Evolutionary conservation across 1,140 invertebrate species (phyloP), one percentile per base, ranked within the genome.

Genomic region (Octopus bimaculoides): DNA sequence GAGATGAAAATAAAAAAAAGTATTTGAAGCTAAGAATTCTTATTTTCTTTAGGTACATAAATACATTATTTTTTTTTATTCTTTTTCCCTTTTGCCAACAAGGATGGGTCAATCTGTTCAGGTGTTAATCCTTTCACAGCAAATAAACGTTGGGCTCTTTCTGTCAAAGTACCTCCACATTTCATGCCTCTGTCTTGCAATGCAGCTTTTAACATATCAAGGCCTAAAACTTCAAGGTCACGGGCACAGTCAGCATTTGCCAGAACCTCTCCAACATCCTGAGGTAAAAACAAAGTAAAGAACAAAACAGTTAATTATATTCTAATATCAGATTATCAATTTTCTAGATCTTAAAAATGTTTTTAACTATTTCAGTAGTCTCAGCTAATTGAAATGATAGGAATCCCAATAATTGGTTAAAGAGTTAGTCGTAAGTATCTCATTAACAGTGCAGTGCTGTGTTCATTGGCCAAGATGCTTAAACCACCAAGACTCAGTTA

Each of bases 121-220:
- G 77, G 77, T 1, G 84, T 77, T 14, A 91, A 77, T 14, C 90
- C 90, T 82, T 88, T 89, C 8, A 91, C 87, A 54, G 89, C 87
- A 78, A 87, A 91, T 20, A 91, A 83, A 80, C 91, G 84, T 56
- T 88, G 79, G 8, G 90, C 90, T 77, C 91, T 81, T 78, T 91
- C 83, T 76, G 88, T 52, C 8, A 91, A 78, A 17, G 87, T 90
- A 14, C 91, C 91, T 20, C 90, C 90, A 87, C 90, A 91, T 82
- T 91, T 91, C 26, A 91, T 77, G 9, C 89, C 88, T 14, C 87
- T 80, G 17, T 77, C 79, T 80, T 85, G 84, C 61, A 91, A 83
- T 8, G 83, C 89, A n/a, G 56, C 20, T 82, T 91, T 91, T 17
- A 91, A 80, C 73, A 78, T 81, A 17, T 91, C 88, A 9, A 91